These are phyloP conservation scores for Cataglyphis altisquamis DNA, from an alignment of 2,888 invertebrate species.

Conservation along the genomic window DNA sequence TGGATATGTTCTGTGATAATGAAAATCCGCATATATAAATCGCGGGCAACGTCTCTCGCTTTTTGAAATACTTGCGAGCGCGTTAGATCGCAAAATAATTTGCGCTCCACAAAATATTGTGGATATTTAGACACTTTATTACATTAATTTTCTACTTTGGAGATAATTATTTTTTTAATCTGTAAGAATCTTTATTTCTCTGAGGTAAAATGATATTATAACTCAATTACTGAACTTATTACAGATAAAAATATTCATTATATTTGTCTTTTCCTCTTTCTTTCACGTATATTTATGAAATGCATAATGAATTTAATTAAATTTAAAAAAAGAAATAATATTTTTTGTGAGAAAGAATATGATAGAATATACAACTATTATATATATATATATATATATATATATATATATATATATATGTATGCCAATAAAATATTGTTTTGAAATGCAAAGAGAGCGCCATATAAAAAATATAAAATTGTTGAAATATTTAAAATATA, in stretches of 20 bases:
- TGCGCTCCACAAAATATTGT: constrained; percentile 4
- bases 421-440: background rate
- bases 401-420: background rate
- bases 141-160: background rate
- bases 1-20: background rate
- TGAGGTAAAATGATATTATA: background rate
- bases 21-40: constrained; percentile 28
- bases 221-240: background rate
- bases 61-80: constrained; percentile 29
- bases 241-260: background rate
- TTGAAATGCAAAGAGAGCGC: background rate
- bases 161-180: background rate
- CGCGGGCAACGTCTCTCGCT: constrained; percentile 6
- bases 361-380: background rate
- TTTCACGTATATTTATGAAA: background rate
- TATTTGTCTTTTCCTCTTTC: background rate
- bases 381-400: background rate
- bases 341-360: background rate
- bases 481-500: background rate
- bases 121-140: background rate
- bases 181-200: background rate
- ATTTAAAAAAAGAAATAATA: background rate
- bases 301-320: background rate
- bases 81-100: constrained; percentile 20
- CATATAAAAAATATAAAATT: too few species aligned